Conservation (phyloP, 2,113 vertebrate species). For the Misgurnus mizolepis region DNA sequence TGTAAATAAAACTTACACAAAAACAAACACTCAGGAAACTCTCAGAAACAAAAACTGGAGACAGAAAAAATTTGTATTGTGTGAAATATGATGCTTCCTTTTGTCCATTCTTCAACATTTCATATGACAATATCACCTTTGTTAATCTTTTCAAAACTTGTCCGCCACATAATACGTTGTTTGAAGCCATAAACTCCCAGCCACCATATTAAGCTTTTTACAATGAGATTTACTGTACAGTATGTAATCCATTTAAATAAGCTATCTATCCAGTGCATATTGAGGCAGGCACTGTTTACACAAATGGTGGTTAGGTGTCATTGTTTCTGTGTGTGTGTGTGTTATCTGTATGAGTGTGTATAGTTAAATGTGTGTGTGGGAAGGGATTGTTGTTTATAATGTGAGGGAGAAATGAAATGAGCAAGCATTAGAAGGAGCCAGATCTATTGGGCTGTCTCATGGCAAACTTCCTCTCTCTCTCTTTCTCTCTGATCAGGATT, state of each 20-base stretch:
- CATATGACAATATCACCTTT: not conserved
- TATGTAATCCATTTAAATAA: slow-evolving; percentile 36
- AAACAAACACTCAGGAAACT: slow-evolving; percentile 66
- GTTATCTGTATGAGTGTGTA: slow-evolving; percentile 58
- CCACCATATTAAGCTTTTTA: slow-evolving; percentile 33
- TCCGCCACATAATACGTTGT: slow-evolving; percentile 36
- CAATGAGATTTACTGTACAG: slow-evolving; percentile 31
- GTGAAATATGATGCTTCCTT: slow-evolving; percentile 38
- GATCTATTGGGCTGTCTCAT: slow-evolving; percentile 30
- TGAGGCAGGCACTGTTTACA: slow-evolving; percentile 71
- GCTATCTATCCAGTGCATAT: slow-evolving; percentile 52
- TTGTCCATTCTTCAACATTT: slow-evolving; percentile 21
- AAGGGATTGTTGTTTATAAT: slow-evolving; percentile 68
- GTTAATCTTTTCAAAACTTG: slow-evolving; percentile 11
- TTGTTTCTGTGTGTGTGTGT: slow-evolving; percentile 72
- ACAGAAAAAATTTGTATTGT: slow-evolving; percentile 43
- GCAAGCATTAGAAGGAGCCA: slow-evolving; percentile 43
- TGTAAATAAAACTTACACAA: slow-evolving; percentile 76
- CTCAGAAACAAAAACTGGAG: slow-evolving; percentile 50
- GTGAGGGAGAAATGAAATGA: slow-evolving; percentile 51
- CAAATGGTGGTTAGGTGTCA: slow-evolving; percentile 73
- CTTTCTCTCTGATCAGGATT: slow-evolving; percentile 46
- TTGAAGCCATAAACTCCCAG: slow-evolving; percentile 40
- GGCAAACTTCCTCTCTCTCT: slow-evolving; percentile 48
- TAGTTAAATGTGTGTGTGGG: slow-evolving; percentile 57